A percentile compares a stretch with the other conserved stretches of the same genome.
Conservation (phyloP, 2,113 vertebrate species). For the Pygoscelis antarcticus region DNA sequence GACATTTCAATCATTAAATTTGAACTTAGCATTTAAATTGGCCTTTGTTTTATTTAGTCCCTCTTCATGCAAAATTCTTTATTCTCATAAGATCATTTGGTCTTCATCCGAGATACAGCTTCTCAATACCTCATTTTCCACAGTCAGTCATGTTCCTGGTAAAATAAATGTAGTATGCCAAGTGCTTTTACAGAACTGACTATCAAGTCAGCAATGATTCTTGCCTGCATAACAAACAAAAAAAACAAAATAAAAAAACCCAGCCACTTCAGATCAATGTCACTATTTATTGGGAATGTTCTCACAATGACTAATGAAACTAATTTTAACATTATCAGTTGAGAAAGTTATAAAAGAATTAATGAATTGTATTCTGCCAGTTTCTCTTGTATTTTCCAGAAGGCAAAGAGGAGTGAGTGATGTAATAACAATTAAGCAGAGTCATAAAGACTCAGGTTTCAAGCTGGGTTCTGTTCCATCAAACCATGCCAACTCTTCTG, state of each 20-base stretch:
- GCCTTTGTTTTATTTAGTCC: not conserved
- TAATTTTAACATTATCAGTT: constrained; percentile 60
- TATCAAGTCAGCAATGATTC: not conserved
- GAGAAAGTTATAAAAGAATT: constrained; percentile 39
- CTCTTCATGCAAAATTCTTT: not conserved
- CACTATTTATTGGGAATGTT: not conserved
- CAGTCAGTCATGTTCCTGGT: not conserved
- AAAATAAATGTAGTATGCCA: not conserved
- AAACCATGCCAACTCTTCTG: constrained; percentile 19
- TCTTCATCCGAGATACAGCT: not conserved
- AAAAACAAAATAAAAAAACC: not conserved
- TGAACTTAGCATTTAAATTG: not conserved
- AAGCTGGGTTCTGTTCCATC: constrained; percentile 24
- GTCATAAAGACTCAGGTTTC: constrained; percentile 55
- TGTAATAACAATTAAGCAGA: constrained; percentile 38
- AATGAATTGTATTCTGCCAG: not conserved
- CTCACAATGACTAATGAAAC: constrained; percentile 52
- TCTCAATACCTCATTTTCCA: not conserved
- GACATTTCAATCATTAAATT: constrained; percentile 13
- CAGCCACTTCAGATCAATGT: not conserved
- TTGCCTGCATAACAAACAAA: not conserved
- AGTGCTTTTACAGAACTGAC: not conserved
- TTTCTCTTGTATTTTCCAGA: constrained; percentile 45
- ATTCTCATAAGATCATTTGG: not conserved
- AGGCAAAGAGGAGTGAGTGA: constrained; percentile 25